These are phyloP conservation scores for Phalacrocorax pelagicus DNA, from an alignment of 2,113 vertebrate genomes.

Conservation along the genomic window DNA sequence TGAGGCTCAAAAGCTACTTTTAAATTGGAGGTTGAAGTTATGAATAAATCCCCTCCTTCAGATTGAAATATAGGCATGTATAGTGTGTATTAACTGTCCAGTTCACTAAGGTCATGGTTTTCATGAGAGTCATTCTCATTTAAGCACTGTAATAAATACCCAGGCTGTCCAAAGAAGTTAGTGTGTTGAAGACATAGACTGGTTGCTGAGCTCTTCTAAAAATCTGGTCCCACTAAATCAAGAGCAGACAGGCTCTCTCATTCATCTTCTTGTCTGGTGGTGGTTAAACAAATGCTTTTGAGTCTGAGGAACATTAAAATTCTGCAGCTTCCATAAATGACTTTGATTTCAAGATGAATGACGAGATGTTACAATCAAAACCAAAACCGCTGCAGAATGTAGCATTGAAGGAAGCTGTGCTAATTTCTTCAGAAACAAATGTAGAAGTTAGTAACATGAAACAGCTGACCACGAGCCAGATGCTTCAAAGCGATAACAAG, in stretches of 20 bases:
- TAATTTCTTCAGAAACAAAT: constrained; percentile 61
- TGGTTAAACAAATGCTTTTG: constrained; percentile 64
- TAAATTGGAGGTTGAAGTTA: constrained; percentile 14
- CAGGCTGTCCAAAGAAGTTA: neutral
- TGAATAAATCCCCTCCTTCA: neutral
- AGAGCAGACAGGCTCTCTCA: constrained; percentile 42
- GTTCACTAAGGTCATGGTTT: neutral
- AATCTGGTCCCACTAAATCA: constrained; percentile 58
- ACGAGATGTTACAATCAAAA: constrained; percentile 59
- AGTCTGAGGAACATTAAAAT: constrained; percentile 63
- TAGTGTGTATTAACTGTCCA: neutral
- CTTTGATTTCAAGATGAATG: constrained; percentile 61
- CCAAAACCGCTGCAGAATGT: constrained; percentile 32
- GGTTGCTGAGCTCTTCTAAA: constrained; percentile 16
- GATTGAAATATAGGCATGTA: neutral
- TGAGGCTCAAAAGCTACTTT: constrained; percentile 3
- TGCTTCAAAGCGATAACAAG: constrained; percentile 34
- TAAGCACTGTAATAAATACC: neutral
- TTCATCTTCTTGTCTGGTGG: constrained; percentile 57
- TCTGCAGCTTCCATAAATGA: constrained; percentile 59
- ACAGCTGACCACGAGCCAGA: constrained; percentile 58
- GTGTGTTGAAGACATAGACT: neutral
- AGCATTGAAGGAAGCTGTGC: constrained; percentile 39
- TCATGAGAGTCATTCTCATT: neutral
- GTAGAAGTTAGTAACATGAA: constrained; percentile 56